Conservation (phyloP, 2,113 vertebrate genomes). For the Semicossyphus pulcher region DNA sequence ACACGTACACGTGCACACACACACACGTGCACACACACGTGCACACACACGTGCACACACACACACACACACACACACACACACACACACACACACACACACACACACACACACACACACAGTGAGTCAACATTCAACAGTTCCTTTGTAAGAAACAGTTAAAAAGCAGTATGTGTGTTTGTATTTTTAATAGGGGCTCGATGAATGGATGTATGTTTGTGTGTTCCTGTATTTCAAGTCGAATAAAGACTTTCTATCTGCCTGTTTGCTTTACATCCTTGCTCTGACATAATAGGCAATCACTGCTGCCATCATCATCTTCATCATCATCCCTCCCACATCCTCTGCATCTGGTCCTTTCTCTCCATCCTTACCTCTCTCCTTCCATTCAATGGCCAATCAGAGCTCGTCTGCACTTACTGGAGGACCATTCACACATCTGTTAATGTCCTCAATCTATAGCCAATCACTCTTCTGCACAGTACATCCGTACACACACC, state of each 20-base stretch:
- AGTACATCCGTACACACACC: neutral
- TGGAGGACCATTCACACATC: neutral
- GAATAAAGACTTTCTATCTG: neutral
- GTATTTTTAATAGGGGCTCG: too few species aligned
- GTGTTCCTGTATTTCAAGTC: neutral
- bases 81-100: too few species aligned
- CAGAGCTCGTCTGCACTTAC: neutral
- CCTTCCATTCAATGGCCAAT: conserved; percentile 48
- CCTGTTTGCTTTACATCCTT: conserved; percentile 10
- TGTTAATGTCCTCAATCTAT: neutral
- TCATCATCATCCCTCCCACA: conserved; percentile 5
- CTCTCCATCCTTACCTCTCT: conserved; percentile 4
- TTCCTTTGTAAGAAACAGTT: too few species aligned
- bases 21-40: neutral
- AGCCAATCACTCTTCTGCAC: conserved; percentile 10
- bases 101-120: too few species aligned
- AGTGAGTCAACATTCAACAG: too few species aligned
- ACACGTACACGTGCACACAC: neutral
- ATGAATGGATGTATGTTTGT: neutral
- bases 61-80: too few species aligned
- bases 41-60: too few species aligned
- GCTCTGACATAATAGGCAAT: conserved; percentile 43
- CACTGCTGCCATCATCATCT: neutral
- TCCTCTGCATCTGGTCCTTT: conserved; percentile 46
- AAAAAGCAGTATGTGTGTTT: too few species aligned